These are phyloP conservation scores for Ciconia boyciana DNA, from an alignment of 2,113 vertebrate genomes.

Conservation along the genomic window DNA sequence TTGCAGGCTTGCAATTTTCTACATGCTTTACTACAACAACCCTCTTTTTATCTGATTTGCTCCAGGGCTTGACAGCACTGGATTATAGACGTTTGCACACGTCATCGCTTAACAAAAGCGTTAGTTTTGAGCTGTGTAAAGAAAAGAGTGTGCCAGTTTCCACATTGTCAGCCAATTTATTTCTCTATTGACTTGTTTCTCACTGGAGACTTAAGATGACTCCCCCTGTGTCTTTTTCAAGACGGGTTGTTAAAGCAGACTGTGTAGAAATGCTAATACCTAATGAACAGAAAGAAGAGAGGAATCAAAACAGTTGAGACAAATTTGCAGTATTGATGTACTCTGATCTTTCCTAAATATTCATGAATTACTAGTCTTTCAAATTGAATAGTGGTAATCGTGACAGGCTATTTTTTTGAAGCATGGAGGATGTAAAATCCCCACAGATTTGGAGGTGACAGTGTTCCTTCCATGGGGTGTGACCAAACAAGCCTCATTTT, in stretches of 20 bases:
- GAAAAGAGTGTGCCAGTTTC: neutral
- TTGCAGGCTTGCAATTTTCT: conserved; percentile 20
- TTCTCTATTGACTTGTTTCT: neutral
- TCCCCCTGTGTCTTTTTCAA: neutral
- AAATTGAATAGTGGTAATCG: neutral
- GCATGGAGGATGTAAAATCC: neutral
- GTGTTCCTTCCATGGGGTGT: neutral
- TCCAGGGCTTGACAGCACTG: neutral
- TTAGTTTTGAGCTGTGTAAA: conserved; percentile 23
- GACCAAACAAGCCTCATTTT: neutral
- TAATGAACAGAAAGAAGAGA: conserved; percentile 1
- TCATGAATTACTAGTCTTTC: neutral
- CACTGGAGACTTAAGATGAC: neutral
- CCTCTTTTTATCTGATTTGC: conserved; percentile 11
- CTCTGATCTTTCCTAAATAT: neutral
- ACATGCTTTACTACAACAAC: neutral
- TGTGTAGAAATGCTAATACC: neutral
- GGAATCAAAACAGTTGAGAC: neutral
- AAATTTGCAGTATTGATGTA: neutral
- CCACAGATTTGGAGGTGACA: neutral
- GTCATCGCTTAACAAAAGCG: conserved; percentile 11
- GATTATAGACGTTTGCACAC: conserved; percentile 36
- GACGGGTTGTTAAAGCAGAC: neutral
- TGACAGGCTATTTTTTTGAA: neutral
- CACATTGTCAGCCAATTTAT: neutral